phyloP scores from a whole-genome alignment of 2,113 vertebrate species.

The Clupea harengus region DNA sequence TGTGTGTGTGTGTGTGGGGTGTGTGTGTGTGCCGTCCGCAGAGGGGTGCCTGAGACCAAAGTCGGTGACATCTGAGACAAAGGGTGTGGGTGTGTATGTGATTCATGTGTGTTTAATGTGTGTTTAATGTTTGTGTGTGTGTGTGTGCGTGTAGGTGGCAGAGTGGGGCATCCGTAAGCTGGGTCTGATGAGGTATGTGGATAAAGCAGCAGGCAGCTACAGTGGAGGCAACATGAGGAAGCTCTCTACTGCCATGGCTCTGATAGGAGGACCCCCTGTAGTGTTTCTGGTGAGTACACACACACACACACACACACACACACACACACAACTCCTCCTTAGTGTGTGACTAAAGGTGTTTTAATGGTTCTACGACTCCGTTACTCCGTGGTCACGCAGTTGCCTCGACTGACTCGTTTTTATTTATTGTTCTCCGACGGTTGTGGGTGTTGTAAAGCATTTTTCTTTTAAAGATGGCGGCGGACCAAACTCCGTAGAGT shows the following conservation, averaged over 20 bases:
- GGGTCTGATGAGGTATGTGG: constrained; percentile 88
- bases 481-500: too few relatives aligned
- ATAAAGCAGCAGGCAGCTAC: constrained; percentile 89
- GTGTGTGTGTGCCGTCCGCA: not conserved
- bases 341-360: too few relatives aligned
- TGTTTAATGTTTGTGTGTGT: not conserved
- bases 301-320: too few relatives aligned
- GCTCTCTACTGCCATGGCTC: constrained; percentile 93
- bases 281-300: constrained; percentile 86
- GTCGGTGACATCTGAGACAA: not conserved
- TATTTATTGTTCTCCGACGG: too few relatives aligned
- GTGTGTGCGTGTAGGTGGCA: constrained; percentile 74
- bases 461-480: too few relatives aligned
- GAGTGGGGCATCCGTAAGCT: constrained; percentile 95
- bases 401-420: too few relatives aligned
- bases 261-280: constrained; percentile 92
- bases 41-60: not conserved
- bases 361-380: too few relatives aligned
- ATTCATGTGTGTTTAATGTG: too few relatives aligned
- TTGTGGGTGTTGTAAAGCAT: too few relatives aligned
- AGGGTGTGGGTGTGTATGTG: not conserved
- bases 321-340: too few relatives aligned
- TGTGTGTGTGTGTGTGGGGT: too few relatives aligned
- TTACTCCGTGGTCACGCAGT: too few relatives aligned
- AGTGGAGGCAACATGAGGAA: constrained; percentile 96